A percentile compares a stretch with the other conserved stretches of the same genome.
phyloP scores from a whole-genome alignment of 2,888 invertebrate species.

The Heliconius aoede region DNA sequence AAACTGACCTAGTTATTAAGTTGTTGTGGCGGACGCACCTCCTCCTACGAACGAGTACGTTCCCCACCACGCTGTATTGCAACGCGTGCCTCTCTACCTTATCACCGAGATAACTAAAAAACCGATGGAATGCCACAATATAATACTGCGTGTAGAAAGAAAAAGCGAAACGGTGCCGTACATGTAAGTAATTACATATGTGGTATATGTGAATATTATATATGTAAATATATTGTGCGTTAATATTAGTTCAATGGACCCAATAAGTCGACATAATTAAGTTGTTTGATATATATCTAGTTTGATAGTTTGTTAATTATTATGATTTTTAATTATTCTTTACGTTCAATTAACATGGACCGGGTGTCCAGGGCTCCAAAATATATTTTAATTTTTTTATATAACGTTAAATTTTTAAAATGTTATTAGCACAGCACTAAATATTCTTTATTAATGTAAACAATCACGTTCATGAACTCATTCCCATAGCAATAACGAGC shows the following conservation, averaged over 20 bases:
- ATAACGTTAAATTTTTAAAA: no score
- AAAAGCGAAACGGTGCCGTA: not conserved
- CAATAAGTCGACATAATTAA: not conserved
- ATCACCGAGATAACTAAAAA: slow-evolving; percentile 78
- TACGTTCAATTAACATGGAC: no score
- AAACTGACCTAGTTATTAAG: slow-evolving; percentile 78
- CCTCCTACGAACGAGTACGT: slow-evolving; percentile 71
- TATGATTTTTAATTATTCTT: not conserved
- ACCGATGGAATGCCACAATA: slow-evolving; percentile 48
- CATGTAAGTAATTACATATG: not conserved
- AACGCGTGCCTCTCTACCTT: slow-evolving; percentile 77
- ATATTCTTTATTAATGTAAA: not conserved
- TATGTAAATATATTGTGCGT: not conserved
- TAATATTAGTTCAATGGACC: not conserved
- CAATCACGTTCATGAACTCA: slow-evolving; percentile 44
- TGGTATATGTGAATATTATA: not conserved
- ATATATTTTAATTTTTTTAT: no score
- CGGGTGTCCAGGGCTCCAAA: no score
- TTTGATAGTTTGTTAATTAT: not conserved
- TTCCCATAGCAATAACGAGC: not conserved
- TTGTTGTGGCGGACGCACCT: slow-evolving; percentile 79
- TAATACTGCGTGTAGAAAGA: slow-evolving; percentile 31
- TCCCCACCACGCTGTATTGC: slow-evolving; percentile 76
- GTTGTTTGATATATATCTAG: not conserved
- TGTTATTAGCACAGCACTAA: no score